phyloP scores from a whole-genome alignment of 2,797 vertebrate genomes.

The Pseudotriccus pelzelni region DNA sequence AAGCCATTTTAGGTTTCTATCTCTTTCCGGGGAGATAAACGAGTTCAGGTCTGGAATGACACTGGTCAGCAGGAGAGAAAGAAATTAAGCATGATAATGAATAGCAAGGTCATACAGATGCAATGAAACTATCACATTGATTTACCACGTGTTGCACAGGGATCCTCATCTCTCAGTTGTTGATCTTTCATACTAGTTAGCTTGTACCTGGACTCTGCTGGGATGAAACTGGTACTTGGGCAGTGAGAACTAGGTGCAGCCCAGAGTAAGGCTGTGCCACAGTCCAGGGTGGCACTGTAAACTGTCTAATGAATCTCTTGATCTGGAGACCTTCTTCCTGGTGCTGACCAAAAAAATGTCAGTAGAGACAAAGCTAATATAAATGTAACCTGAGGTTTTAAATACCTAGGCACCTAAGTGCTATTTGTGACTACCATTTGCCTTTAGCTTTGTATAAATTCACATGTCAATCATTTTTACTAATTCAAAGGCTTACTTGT shows the following conservation, averaged over 20 bases:
- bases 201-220: not conserved
- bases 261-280: not conserved
- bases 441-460: constrained; percentile 54
- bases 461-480: constrained; percentile 60
- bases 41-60: not conserved
- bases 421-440: not conserved
- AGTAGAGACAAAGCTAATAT: not conserved
- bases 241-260: not conserved
- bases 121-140: not conserved
- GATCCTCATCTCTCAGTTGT: not conserved
- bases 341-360: not conserved
- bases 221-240: not conserved
- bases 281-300: not conserved
- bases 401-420: not conserved
- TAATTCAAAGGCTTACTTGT: constrained; percentile 54
- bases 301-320: not conserved
- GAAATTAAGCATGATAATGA: not conserved
- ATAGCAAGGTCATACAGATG: not conserved
- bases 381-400: not conserved
- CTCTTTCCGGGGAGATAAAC: not conserved
- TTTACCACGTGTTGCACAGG: not conserved
- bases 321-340: not conserved
- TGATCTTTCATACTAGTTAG: not conserved
- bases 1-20: not conserved
- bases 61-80: not conserved